phyloP scores from a whole-genome alignment of 2,888 invertebrate genomes.

The Andricus quercusramuli region DNA sequence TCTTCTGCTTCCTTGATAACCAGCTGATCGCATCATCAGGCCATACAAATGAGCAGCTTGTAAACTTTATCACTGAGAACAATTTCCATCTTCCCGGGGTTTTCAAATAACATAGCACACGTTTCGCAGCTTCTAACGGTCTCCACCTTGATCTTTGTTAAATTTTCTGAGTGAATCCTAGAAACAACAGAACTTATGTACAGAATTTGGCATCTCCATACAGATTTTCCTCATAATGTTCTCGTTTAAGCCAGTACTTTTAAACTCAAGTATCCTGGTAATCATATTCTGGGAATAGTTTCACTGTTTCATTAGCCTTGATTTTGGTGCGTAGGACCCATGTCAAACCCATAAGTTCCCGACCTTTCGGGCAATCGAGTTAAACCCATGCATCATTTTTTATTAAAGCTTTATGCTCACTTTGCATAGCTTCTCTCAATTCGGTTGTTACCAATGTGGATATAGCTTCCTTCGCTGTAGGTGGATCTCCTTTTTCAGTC shows the following conservation, averaged over 20 bases:
- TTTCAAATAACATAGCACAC: no score
- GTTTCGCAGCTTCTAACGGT: no score
- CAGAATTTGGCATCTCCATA: no score
- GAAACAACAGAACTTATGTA: no score
- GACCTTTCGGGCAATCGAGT: constrained; percentile 52
- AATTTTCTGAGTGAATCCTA: no score
- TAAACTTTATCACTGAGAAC: constrained; percentile 40
- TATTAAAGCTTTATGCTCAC: constrained; percentile 51
- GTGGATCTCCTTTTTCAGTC: constrained; percentile 1
- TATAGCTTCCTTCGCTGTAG: constrained; percentile 35
- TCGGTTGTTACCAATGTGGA: constrained; percentile 40
- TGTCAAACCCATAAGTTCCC: constrained; percentile 50
- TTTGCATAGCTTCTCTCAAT: constrained; percentile 55
- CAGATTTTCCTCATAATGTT: no score
- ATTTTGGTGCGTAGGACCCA: constrained; percentile 54
- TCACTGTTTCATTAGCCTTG: no score
- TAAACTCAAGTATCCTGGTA: no score
- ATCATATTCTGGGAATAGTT: no score
- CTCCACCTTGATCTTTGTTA: no score
- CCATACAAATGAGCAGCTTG: constrained; percentile 52
- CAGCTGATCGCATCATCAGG: constrained; percentile 24
- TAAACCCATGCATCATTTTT: constrained; percentile 59
- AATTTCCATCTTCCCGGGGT: constrained; percentile 13
- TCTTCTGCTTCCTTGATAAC: no score
- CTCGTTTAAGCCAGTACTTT: no score